Evolutionary conservation across 1,140 invertebrate species (phyloP).

Genomic region (Steinernema khuongi): DNA sequence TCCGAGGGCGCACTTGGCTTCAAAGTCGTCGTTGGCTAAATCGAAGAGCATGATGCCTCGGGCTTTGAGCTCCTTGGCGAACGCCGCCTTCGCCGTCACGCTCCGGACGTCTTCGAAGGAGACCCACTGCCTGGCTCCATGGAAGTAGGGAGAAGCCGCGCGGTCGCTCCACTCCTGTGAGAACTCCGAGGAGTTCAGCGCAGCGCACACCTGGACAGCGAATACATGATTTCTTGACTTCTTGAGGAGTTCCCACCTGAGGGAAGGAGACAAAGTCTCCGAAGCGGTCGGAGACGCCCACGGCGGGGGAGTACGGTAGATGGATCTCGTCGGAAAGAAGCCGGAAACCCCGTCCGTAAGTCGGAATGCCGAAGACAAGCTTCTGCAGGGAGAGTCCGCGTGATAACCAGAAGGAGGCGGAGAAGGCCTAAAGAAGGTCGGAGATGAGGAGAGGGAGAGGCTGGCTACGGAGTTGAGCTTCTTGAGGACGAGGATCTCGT

Average conservation of each 20-base stretch:
- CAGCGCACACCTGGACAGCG: background rate
- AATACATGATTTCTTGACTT: background rate
- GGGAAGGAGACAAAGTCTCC: background rate
- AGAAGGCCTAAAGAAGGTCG: background rate
- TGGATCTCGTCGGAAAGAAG: background rate
- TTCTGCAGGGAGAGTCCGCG: background rate
- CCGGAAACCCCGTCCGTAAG: background rate
- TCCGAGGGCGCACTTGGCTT: background rate
- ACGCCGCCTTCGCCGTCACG: background rate
- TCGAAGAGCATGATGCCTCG: background rate
- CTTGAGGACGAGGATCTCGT: background rate
- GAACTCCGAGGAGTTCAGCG: background rate
- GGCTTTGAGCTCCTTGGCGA: background rate
- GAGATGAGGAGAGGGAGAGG: background rate
- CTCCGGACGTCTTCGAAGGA: background rate
- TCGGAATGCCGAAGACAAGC: background rate
- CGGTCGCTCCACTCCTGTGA: background rate
- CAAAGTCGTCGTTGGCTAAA: background rate
- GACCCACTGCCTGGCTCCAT: background rate
- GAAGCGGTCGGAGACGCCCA: background rate
- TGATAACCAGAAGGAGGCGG: background rate
- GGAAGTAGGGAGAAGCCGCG: background rate
- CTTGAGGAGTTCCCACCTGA: background rate
- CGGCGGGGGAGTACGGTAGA: background rate
- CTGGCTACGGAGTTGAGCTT: constrained; percentile 3